Evolutionary conservation across 2,797 vertebrate genomes (phyloP).

Genomic region (Caiman crocodilus): DNA sequence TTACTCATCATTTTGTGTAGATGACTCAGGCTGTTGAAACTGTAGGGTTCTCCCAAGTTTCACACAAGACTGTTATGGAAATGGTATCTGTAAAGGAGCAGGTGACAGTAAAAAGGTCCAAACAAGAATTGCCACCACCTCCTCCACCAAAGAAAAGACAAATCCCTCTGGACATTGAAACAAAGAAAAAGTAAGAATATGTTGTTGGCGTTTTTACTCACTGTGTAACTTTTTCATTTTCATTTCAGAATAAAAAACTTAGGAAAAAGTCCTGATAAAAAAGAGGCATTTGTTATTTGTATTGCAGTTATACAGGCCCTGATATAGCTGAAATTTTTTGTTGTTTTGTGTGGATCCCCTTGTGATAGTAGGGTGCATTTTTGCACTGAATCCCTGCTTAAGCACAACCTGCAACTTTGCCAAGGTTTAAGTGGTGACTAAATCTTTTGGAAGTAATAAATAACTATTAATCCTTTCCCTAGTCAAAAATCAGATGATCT

Average conservation of each 20-base stretch:
- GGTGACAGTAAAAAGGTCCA: constrained; percentile 60
- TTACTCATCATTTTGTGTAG: constrained; percentile 77
- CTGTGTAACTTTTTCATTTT: not conserved
- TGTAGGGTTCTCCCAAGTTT: constrained; percentile 83
- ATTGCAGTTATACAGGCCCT: not conserved
- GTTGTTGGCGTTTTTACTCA: not conserved
- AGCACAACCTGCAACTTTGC: not conserved
- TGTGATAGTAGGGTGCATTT: not conserved
- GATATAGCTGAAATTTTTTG: not conserved
- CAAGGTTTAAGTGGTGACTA: not conserved
- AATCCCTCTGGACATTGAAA: constrained; percentile 87
- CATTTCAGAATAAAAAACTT: not conserved
- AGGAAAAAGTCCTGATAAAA: no score
- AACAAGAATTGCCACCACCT: constrained; percentile 87
- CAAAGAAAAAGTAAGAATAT: constrained; percentile 87
- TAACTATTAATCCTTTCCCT: not conserved
- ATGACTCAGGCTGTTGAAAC: constrained; percentile 90
- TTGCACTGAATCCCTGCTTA: not conserved
- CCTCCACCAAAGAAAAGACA: constrained; percentile 93
- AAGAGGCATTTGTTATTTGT: no score
- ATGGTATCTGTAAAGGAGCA: constrained; percentile 68
- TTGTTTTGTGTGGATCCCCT: not conserved
- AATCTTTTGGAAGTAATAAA: not conserved
- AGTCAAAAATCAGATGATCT: not conserved
- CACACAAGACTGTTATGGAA: constrained; percentile 82